These are phyloP conservation scores for Gymnocheta viridis DNA, from an alignment of 2,888 invertebrate genomes.

Conservation along the genomic window DNA sequence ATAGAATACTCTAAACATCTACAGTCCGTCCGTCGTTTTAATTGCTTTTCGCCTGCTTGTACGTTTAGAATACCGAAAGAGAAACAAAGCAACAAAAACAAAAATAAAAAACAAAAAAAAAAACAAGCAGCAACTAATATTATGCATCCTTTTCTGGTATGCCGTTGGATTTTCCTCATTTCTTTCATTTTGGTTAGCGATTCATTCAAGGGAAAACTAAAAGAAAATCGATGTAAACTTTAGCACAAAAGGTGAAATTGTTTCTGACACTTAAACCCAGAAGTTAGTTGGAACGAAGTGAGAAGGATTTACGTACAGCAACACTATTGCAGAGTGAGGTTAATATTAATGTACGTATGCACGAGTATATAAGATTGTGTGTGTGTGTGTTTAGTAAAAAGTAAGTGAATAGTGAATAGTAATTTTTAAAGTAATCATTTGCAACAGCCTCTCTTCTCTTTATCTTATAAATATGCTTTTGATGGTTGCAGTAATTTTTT, in stretches of 20 bases:
- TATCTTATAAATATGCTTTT: neutral
- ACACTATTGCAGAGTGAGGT: slow-evolving; percentile 14
- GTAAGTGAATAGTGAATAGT: slow-evolving; percentile 58
- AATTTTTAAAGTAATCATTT: slow-evolving; percentile 57
- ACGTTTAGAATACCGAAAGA: slow-evolving; percentile 50
- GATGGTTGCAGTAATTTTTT: slow-evolving; percentile 11
- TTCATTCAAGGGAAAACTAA: slow-evolving; percentile 54
- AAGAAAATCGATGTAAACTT: slow-evolving; percentile 69
- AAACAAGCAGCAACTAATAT: slow-evolving; percentile 23
- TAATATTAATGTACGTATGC: slow-evolving; percentile 2
- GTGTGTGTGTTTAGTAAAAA: slow-evolving; percentile 1
- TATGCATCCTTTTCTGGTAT: slow-evolving; percentile 47
- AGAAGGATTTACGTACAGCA: neutral
- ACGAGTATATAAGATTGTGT: neutral
- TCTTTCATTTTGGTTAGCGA: slow-evolving; percentile 20
- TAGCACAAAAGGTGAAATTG: slow-evolving; percentile 70
- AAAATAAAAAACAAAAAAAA: neutral
- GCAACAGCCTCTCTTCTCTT: slow-evolving; percentile 49
- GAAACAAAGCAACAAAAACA: slow-evolving; percentile 27
- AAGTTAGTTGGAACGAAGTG: slow-evolving; percentile 35
- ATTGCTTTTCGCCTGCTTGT: slow-evolving; percentile 68
- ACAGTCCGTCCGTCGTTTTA: slow-evolving; percentile 57
- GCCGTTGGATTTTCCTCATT: slow-evolving; percentile 10
- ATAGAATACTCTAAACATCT: slow-evolving; percentile 44
- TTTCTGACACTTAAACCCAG: slow-evolving; percentile 66